phyloP scores from a whole-genome alignment of 2,888 invertebrate genomes.

The Tholera decimalis region DNA sequence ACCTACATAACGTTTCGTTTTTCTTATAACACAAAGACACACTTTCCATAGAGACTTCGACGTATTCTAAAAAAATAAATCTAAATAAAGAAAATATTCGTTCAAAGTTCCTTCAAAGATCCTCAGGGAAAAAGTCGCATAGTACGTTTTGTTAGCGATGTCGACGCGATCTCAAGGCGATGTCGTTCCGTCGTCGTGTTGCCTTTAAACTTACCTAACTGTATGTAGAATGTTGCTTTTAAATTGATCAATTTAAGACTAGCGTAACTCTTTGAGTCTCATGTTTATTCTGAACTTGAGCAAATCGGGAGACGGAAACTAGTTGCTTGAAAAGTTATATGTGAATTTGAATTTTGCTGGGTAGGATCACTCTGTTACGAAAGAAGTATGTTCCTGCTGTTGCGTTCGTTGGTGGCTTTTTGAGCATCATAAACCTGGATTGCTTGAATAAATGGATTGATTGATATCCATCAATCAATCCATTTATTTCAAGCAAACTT shows the following conservation, averaged over 20 bases:
- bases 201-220: slow-evolving; percentile 56
- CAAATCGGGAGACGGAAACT: slow-evolving; percentile 7
- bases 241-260: slow-evolving; percentile 62
- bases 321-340: neutral
- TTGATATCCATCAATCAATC: no score
- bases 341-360: neutral
- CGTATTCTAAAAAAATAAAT: slow-evolving; percentile 50
- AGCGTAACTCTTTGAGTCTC: slow-evolving; percentile 33
- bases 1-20: slow-evolving; percentile 12
- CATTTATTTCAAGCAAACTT: no score
- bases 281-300: slow-evolving; percentile 38
- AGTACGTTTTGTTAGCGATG: slow-evolving; percentile 67
- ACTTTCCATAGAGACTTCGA: slow-evolving; percentile 17
- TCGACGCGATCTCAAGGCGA: slow-evolving; percentile 59
- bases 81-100: slow-evolving; percentile 56
- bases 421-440: no score
- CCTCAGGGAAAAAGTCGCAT: slow-evolving; percentile 59
- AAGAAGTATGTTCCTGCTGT: no score
- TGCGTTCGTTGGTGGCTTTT: no score
- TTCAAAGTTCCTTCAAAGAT: slow-evolving; percentile 55
- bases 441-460: no score
- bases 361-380: no score
- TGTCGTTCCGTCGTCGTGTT: slow-evolving; percentile 60
- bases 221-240: slow-evolving; percentile 53
- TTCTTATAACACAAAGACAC: slow-evolving; percentile 6